These are phyloP conservation scores for Prolemur simus DNA, from an alignment of 2,113 vertebrate genomes.

Conservation along the genomic window DNA sequence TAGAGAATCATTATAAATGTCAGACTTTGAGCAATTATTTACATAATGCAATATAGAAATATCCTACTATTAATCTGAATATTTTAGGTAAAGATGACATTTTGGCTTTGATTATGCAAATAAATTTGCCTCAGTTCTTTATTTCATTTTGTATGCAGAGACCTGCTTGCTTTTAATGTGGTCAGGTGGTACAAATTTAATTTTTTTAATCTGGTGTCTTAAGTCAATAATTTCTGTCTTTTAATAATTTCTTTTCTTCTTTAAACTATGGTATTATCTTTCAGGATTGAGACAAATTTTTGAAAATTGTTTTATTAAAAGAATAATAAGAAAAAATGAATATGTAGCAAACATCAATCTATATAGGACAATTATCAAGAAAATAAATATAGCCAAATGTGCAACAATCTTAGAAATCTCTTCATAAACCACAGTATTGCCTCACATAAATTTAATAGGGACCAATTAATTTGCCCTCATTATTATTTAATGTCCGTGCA, in stretches of 20 bases:
- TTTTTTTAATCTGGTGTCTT: slow-evolving; percentile 26
- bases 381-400: slow-evolving; percentile 35
- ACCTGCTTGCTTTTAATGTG: slow-evolving; percentile 13
- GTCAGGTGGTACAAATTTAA: slow-evolving; percentile 49
- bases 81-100: slow-evolving; percentile 51
- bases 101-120: slow-evolving; percentile 64
- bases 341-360: slow-evolving; percentile 31
- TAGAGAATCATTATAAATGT: slow-evolving; percentile 17
- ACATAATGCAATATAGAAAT: slow-evolving; percentile 16
- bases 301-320: slow-evolving; percentile 43
- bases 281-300: background rate
- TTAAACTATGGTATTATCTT: background rate
- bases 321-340: background rate
- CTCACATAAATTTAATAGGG: slow-evolving; percentile 56
- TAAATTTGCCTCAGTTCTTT: background rate
- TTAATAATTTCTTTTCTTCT: slow-evolving; percentile 45
- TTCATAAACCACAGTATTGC: background rate
- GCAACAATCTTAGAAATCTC: slow-evolving; percentile 20
- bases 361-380: slow-evolving; percentile 35
- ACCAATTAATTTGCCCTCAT: slow-evolving; percentile 30
- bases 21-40: slow-evolving; percentile 28
- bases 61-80: slow-evolving; percentile 6
- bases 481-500: slow-evolving; percentile 67
- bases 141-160: slow-evolving; percentile 31
- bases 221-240: slow-evolving; percentile 54